Base-by-base conservation (phyloP, 2,113 vertebrate genomes). In the Protobothrops mucrosquamatus region DNA sequence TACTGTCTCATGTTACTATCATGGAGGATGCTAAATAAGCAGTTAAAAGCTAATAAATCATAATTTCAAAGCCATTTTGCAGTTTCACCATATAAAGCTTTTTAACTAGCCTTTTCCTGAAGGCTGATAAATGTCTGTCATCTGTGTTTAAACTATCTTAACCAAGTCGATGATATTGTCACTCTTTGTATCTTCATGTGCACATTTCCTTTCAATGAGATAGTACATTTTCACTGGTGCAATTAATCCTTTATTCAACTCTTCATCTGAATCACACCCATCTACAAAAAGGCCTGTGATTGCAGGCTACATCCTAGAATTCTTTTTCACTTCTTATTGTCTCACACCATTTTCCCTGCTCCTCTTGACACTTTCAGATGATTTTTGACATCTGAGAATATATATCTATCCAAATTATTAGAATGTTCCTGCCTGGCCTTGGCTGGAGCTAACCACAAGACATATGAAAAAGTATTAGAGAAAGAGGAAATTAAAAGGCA, bases 301-400 rank as follows among this genome's bases (percentile, higher is more conserved):
- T 91, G 56, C 81, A 92, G 91, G 34, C 85, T 92, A 64, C 15
- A 2, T 1, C 86, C 94, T 61, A 92, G 34, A 94, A 94, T 94
- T 94, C 34, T 64, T 95, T 93, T 94, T 93, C 54, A 93, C 29
- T 90, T 86, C 29, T 87, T 95, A 85, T 90, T 95, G 55, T 94
- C 69, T 94, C 92, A 92, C 69, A 91, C 54, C 22, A 74, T 89
- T 95, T 93, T 85, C 94, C 20, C 93, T 94, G 93, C 94, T 92
- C 92, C 91, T 52, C n/a, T 89, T 93, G 87, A 81, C 15, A 34
- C 54, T 95, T 95, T 93, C 89, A 90, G 48, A 56, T 95, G 5
- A 93, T 95, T 95, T 95, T 91, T 95, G 94, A 95, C 69, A 92
- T 89, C 57, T 94, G 81, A 93, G 91, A 46, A 94, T 94, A 94